Base-by-base conservation (phyloP, 1,140 invertebrate species). In the Copidosoma floridanum region DNA sequence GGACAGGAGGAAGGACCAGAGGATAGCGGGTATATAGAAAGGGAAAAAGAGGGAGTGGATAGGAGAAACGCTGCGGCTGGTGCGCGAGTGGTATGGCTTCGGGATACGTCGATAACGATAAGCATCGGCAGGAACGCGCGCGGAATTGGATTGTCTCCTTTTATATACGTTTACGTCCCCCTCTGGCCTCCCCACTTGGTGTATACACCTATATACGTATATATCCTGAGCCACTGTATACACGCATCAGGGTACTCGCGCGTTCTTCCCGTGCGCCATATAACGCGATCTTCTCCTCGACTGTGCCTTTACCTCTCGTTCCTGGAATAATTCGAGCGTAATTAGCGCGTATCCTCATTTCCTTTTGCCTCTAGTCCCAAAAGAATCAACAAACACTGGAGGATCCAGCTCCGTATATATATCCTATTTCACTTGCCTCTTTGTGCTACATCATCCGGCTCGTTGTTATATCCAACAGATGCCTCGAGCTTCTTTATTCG, bases 111-210 rank as follows among this genome's bases (percentile, higher is more conserved):
- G 52, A 55, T 55, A 55, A 55, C 52, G 52, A 55, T 55, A 55
- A 55, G 52, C 52, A 55, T 55, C 40, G 52, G 37, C 16, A 16
- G 23, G 18, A 27, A 37, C 29, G 24, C 23, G 26, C 52, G 21
- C 21, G 52, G 40, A 55, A 55, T 55, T 55, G 40, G 52, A 55
- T 55, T 55, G 52, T 55, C 52, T 55, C 21, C 52, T 55, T 44
- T 55, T 55, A 55, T 55, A 44, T 55, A 55, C 40, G 52, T 55
- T 43, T 44, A 40, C 51, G 51, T 50, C 32, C 26, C 26, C 3
- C 26, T n/a, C 11, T 10, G 2, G 18, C 43, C 12, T n/a, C 21
- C 3, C 11, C 20, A 16, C 18, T 2, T 10, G n/a, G 7, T 18
- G 10, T 35, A 32, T 32, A 35, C 12, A 51, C 23, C 12, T 51